These are phyloP conservation scores for Acanthis flammea DNA, from an alignment of 2,797 vertebrate species.

Conservation along the genomic window DNA sequence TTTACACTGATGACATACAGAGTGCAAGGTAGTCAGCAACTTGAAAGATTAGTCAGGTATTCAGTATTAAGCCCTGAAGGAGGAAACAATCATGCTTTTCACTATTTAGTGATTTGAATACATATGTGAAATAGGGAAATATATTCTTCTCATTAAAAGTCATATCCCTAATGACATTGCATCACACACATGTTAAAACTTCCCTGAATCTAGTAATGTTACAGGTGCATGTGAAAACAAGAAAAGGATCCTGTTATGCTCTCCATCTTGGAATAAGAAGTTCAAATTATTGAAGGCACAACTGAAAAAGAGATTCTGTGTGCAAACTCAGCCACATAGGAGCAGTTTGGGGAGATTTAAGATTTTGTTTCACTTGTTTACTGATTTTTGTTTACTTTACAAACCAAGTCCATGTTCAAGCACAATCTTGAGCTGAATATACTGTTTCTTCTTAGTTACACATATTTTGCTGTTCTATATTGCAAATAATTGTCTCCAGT, in stretches of 20 bases:
- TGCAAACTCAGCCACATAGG: neutral
- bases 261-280: neutral
- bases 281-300: neutral
- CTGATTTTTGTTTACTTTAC: neutral
- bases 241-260: neutral
- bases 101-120: neutral
- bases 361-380: neutral
- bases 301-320: neutral
- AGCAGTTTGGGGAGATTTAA: neutral
- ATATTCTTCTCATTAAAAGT: neutral
- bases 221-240: neutral
- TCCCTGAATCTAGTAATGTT: neutral
- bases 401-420: neutral
- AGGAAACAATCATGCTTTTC: neutral
- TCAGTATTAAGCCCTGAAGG: neutral
- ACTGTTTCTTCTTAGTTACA: neutral
- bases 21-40: neutral
- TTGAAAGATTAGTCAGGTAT: neutral
- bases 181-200: neutral
- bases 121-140: neutral
- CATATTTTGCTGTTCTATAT: neutral
- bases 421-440: neutral
- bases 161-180: neutral
- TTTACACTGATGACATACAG: neutral
- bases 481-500: neutral